Base-by-base conservation (phyloP, 2,888 invertebrate genomes). In the Anorthoa munda region DNA sequence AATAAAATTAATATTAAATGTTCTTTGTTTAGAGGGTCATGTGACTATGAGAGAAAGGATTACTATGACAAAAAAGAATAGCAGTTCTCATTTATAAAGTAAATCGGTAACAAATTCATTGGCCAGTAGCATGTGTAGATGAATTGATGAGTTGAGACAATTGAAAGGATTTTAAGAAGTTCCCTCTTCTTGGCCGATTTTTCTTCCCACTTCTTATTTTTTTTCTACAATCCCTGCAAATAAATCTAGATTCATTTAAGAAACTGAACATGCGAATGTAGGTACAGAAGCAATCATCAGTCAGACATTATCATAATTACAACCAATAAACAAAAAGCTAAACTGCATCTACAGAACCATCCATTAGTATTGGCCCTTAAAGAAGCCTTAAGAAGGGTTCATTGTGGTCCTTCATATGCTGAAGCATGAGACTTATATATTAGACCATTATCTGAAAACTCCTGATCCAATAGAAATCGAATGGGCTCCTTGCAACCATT, bases 1-100 rank as follows among this genome's bases (percentile, higher is more conserved):
- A 75, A 81, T 81, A 75, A 67, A 82, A 86, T 85, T 78, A 81
- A 82, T 86, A 72, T 77, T 65, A 82, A 82, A 81, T 77, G 72
- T 79, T 77, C 74, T 74, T 76, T 86, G 72, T 83, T 72, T 53
- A 56, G 56, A 56, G 26, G 45, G 31, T 45, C 68, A 60, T 56
- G 58, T 66, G 58, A 51, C 59, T 65, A 39, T 68, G 72, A 39
- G 51, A 56, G 59, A 64, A 45, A 60, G 13, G 53, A 60, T 55
- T 15, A 48, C 55, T 67, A 55, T 46, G 59, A 50, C 18, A 58
- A 74, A 76, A 23, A 13, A 46, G 0, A 63, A 53, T 58, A 58
- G 51, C 17, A 31, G n/a, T 72, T 13, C 26, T 65, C 53, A 31
- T 66, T 77, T 26, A 26, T 73, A n/a, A 48, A 31, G 12, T 31